These are phyloP conservation scores for Borostomias antarcticus DNA, from an alignment of 2,797 vertebrate genomes.

Conservation along the genomic window DNA sequence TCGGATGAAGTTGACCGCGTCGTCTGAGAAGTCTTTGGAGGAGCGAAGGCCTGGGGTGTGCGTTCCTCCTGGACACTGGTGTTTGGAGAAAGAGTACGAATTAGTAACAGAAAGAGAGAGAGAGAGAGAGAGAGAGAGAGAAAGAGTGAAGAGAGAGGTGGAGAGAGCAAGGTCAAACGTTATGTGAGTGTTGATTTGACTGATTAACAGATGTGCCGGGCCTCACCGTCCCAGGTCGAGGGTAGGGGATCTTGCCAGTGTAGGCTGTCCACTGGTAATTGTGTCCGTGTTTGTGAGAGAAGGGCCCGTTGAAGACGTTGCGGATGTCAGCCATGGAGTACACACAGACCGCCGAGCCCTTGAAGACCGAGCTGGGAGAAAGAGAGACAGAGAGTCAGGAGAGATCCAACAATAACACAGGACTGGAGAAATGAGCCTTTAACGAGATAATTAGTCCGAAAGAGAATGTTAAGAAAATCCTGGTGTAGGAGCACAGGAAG, in stretches of 20 bases:
- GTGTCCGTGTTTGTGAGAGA: constrained; percentile 86
- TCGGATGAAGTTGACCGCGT: constrained; percentile 84
- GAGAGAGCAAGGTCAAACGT: neutral
- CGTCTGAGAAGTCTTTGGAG: constrained; percentile 84
- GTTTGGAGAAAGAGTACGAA: neutral
- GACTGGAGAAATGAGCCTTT: neutral
- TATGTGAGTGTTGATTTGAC: neutral
- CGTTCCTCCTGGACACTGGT: constrained; percentile 85
- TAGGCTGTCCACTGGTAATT: constrained; percentile 88
- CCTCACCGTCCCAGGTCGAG: constrained; percentile 84
- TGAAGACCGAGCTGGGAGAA: constrained; percentile 82
- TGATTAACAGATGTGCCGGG: neutral
- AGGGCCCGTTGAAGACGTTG: constrained; percentile 87
- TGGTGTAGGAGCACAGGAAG: no score
- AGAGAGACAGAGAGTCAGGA: constrained; percentile 10
- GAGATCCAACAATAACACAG: neutral
- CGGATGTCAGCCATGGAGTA: constrained; percentile 87
- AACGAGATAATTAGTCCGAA: neutral
- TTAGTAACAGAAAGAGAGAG: neutral
- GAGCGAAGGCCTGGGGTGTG: constrained; percentile 83
- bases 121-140: constrained; percentile 8
- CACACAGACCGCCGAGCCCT: constrained; percentile 85
- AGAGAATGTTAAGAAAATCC: neutral
- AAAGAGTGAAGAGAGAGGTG: neutral
- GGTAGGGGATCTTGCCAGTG: constrained; percentile 85